Conservation (phyloP, 2,888 invertebrate genomes). For the Dusona sp. region DNA sequence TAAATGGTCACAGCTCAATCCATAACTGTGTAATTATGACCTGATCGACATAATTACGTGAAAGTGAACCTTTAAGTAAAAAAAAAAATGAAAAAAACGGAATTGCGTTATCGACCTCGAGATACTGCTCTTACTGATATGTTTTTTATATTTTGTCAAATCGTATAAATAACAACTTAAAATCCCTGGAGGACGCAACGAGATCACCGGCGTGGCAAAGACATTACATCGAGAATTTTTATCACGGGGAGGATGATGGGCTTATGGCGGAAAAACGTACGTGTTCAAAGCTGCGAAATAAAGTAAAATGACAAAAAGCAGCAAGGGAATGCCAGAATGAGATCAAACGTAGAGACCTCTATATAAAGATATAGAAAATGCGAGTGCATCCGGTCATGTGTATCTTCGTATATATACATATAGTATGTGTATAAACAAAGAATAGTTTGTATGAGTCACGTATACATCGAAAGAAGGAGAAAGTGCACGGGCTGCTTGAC, state of each 20-base stretch:
- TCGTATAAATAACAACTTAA: slow-evolving; percentile 15
- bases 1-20: not conserved
- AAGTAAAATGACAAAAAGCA: slow-evolving; percentile 33
- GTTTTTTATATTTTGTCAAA: not conserved
- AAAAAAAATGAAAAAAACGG: not conserved
- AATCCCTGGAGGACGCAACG: slow-evolving; percentile 2
- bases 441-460: not conserved
- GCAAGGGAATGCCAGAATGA: slow-evolving; percentile 22
- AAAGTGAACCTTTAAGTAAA: not conserved
- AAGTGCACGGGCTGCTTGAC: slow-evolving; percentile 59
- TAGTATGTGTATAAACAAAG: not conserved
- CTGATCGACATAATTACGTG: not conserved
- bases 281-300: slow-evolving; percentile 41
- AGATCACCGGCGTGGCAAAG: not conserved
- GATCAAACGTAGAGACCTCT: slow-evolving; percentile 23
- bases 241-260: slow-evolving; percentile 7
- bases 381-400: not conserved
- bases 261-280: not conserved
- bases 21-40: not conserved
- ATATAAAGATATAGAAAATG: slow-evolving; percentile 15
- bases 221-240: slow-evolving; percentile 31
- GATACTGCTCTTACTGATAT: too few relatives aligned
- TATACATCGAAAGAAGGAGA: slow-evolving; percentile 38
- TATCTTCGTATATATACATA: not conserved
- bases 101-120: not conserved